These are phyloP conservation scores for Centroberyx gerrardi DNA, from an alignment of 2,797 vertebrate genomes.

Conservation along the genomic window DNA sequence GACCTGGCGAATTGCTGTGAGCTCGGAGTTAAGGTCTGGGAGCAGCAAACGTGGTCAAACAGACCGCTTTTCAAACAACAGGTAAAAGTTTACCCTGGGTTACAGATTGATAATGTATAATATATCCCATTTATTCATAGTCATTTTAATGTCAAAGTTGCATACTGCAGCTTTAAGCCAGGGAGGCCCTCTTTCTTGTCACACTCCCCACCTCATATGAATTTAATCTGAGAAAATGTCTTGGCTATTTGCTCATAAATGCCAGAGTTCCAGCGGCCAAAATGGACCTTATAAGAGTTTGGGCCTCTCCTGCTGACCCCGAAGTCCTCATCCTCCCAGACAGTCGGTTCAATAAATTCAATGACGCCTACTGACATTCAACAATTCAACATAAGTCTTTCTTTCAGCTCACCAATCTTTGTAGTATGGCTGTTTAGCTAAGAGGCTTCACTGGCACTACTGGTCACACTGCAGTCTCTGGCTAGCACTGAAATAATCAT, in stretches of 20 bases:
- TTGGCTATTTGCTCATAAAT: conserved; percentile 59
- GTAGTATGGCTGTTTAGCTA: conserved; percentile 15
- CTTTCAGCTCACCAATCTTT: conserved; percentile 21
- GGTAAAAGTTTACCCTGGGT: background rate
- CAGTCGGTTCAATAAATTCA: conserved; percentile 10
- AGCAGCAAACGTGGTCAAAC: background rate
- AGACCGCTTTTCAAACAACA: background rate
- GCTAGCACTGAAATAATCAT: conserved; percentile 55
- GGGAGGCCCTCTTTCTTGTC: conserved; percentile 17
- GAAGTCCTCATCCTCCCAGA: background rate
- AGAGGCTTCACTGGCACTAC: conserved; percentile 24
- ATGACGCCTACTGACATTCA: conserved; percentile 25
- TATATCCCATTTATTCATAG: no score
- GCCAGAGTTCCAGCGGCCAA: conserved; percentile 52
- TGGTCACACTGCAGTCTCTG: conserved; percentile 40
- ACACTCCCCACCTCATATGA: conserved; percentile 44
- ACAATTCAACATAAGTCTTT: background rate
- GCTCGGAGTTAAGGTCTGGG: conserved; percentile 84
- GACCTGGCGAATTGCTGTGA: conserved; percentile 96
- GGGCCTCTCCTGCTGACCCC: background rate
- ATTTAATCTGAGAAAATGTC: conserved; percentile 62
- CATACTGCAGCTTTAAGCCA: conserved; percentile 37
- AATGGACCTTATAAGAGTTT: conserved; percentile 30
- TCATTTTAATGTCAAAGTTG: conserved; percentile 7
- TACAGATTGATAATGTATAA: no score